Evolutionary conservation across 2,113 vertebrate genomes (phyloP).

Genomic region (Oryzias woworae): DNA sequence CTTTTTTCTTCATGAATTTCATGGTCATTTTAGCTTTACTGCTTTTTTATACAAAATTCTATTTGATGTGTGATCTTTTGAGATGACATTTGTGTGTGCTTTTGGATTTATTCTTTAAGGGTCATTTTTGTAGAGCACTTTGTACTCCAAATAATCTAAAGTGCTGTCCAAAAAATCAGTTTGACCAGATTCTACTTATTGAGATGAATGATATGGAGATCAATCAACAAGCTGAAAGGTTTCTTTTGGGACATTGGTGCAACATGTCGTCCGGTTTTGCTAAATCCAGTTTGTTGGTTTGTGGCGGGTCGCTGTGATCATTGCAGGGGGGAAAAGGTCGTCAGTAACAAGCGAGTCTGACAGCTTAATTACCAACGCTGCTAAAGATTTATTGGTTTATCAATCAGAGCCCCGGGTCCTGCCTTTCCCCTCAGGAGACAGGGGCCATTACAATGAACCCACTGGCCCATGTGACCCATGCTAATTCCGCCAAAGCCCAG

Average conservation of each 20-base stretch:
- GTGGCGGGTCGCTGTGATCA: constrained; percentile 50
- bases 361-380: constrained; percentile 93
- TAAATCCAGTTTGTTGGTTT: constrained; percentile 49
- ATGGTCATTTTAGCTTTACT: too few relatives aligned
- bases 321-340: constrained; percentile 73
- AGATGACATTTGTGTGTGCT: too few relatives aligned
- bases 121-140: too few relatives aligned
- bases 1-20: too few relatives aligned
- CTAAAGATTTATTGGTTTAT: constrained; percentile 99
- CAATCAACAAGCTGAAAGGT: constrained; percentile 2
- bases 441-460: constrained; percentile 86
- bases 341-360: constrained; percentile 86
- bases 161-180: too few relatives aligned
- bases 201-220: background rate
- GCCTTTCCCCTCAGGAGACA: constrained; percentile 81
- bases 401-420: constrained; percentile 86
- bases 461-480: constrained; percentile 72
- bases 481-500: constrained; percentile 46
- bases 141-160: too few relatives aligned
- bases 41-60: too few relatives aligned
- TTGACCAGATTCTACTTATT: too few relatives aligned
- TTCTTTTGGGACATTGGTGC: constrained; percentile 42
- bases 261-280: constrained; percentile 38
- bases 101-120: too few relatives aligned
- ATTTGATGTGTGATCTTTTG: too few relatives aligned